phyloP scores from a whole-genome alignment of 1,140 invertebrate species.

The Sinonovacula constricta region DNA sequence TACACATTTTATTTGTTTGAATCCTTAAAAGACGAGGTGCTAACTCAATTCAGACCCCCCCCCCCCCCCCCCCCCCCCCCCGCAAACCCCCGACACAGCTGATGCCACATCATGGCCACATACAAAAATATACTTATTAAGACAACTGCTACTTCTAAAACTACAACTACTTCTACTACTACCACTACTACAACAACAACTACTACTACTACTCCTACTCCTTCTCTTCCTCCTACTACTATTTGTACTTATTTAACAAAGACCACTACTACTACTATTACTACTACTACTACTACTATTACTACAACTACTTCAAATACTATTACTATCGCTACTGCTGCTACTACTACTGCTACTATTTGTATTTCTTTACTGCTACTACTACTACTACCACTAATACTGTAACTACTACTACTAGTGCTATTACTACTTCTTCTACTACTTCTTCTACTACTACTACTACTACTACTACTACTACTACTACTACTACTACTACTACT shows the following conservation, averaged over 20 bases:
- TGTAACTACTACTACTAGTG: too few species aligned
- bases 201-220: constrained; percentile 25
- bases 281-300: constrained; percentile 20
- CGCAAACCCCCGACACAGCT: too few species aligned
- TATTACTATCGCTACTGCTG: constrained; percentile 6
- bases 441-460: constrained; percentile 23
- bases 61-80: too few species aligned
- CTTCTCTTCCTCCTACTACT: neutral
- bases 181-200: constrained; percentile 7
- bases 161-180: neutral
- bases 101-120: too few species aligned
- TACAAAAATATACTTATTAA: too few species aligned
- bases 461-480: constrained; percentile 45
- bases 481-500: constrained; percentile 44
- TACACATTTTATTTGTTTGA: too few species aligned
- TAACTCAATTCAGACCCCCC: too few species aligned
- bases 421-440: constrained; percentile 32
- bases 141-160: constrained; percentile 15
- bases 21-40: too few species aligned
- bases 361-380: constrained; percentile 2
- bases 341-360: constrained; percentile 15
- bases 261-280: constrained; percentile 6
- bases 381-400: constrained; percentile 25
- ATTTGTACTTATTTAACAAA: constrained; percentile 3
- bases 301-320: neutral